These are phyloP conservation scores for Anguilla megastoma DNA, from an alignment of 2,797 vertebrate species.

Conservation along the genomic window DNA sequence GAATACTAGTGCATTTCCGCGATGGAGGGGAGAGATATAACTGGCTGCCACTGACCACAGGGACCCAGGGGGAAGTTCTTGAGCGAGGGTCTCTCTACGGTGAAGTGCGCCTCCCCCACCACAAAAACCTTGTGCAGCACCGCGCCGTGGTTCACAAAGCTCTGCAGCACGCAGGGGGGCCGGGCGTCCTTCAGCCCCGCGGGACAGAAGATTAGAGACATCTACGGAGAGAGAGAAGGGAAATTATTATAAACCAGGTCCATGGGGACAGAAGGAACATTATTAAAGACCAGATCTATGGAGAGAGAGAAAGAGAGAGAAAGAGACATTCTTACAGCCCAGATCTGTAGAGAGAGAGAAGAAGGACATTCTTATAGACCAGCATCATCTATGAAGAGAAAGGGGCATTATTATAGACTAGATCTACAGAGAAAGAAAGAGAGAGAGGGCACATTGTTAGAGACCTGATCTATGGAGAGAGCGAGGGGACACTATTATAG, in stretches of 20 bases:
- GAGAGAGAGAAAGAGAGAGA: not conserved
- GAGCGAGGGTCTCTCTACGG: slow-evolving; percentile 73
- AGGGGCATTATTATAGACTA: slow-evolving; percentile 57
- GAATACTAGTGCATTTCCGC: not conserved
- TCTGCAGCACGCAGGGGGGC: slow-evolving; percentile 75
- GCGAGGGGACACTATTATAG: not conserved
- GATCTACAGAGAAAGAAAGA: slow-evolving; percentile 60
- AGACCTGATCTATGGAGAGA: not conserved
- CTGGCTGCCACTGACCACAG: slow-evolving; percentile 61
- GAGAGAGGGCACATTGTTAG: not conserved
- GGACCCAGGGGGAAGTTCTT: slow-evolving; percentile 73
- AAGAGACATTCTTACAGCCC: not conserved
- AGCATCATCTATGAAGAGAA: not conserved
- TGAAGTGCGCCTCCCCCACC: slow-evolving; percentile 70
- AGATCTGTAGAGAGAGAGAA: no score
- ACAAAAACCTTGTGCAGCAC: slow-evolving; percentile 77
- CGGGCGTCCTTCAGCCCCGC: slow-evolving; percentile 59
- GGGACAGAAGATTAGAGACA: slow-evolving; percentile 72
- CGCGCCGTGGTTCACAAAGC: slow-evolving; percentile 75
- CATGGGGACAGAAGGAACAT: not conserved
- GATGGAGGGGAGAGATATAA: not conserved
- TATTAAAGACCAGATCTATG: not conserved
- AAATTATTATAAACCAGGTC: not conserved
- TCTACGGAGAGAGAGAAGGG: slow-evolving; percentile 49
- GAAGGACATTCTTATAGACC: not conserved